phyloP scores from a whole-genome alignment of 2,797 vertebrate species.

The Notolepis coatsorum region DNA sequence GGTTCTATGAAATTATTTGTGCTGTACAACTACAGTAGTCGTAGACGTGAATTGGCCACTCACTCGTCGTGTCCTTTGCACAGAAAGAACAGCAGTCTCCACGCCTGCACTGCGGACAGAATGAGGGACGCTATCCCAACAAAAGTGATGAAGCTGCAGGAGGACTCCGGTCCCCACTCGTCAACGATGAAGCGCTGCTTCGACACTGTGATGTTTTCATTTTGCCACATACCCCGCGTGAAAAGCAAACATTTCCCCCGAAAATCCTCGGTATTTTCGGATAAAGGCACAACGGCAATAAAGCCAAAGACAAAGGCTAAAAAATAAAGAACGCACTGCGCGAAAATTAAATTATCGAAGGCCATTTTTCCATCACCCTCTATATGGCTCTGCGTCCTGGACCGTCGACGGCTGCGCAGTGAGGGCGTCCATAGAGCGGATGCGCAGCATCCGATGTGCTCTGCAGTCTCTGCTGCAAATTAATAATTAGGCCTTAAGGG shows the following conservation, averaged over 20 bases:
- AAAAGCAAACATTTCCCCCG: slow-evolving; percentile 95
- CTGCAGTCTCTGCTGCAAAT: slow-evolving; percentile 46
- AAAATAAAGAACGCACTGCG: slow-evolving; percentile 92
- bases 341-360: slow-evolving; percentile 90
- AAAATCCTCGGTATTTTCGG: slow-evolving; percentile 94
- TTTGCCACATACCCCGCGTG: slow-evolving; percentile 97
- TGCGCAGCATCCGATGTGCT: slow-evolving; percentile 59
- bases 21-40: slow-evolving; percentile 1
- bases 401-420: slow-evolving; percentile 79
- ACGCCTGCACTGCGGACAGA: slow-evolving; percentile 93
- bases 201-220: slow-evolving; percentile 95
- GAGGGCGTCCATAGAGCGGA: slow-evolving; percentile 49
- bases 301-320: slow-evolving; percentile 94
- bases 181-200: slow-evolving; percentile 95
- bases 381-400: slow-evolving; percentile 60
- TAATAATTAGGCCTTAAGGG: slow-evolving; percentile 44
- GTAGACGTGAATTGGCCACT: slow-evolving; percentile 78
- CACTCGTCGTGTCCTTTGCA: slow-evolving; percentile 98
- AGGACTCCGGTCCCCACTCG: slow-evolving; percentile 94
- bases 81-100: slow-evolving; percentile 93
- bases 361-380: slow-evolving; percentile 85
- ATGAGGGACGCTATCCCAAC: slow-evolving; percentile 91
- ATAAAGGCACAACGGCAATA: slow-evolving; percentile 92
- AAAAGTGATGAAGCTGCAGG: slow-evolving; percentile 95
- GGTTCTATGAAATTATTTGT: not conserved